These are phyloP conservation scores for Pimpla rufipes DNA, from an alignment of 2,888 invertebrate genomes.

Conservation along the genomic window DNA sequence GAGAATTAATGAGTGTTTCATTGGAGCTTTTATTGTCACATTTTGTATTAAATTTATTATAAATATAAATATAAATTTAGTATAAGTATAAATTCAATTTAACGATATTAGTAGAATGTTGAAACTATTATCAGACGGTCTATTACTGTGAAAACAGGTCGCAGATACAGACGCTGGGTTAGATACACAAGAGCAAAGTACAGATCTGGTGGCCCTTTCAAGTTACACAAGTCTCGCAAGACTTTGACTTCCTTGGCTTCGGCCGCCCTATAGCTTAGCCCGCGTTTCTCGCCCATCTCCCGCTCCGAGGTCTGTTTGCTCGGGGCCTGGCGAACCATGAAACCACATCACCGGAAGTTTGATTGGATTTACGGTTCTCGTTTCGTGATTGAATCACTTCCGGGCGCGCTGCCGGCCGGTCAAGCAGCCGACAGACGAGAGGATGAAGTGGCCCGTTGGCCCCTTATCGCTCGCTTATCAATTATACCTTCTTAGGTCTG, in stretches of 20 bases:
- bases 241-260: slow-evolving; percentile 59
- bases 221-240: slow-evolving; percentile 58
- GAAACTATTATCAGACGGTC: neutral
- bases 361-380: slow-evolving; percentile 68
- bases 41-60: too few species aligned
- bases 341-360: slow-evolving; percentile 68
- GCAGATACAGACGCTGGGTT: neutral
- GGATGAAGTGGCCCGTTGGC: slow-evolving; percentile 26
- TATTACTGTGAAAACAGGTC: neutral
- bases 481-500: slow-evolving; percentile 6
- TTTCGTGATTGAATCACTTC: slow-evolving; percentile 69
- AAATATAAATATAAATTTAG: too few species aligned
- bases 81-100: too few species aligned
- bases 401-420: slow-evolving; percentile 42
- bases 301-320: slow-evolving; percentile 52
- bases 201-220: slow-evolving; percentile 30
- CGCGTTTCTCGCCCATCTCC: slow-evolving; percentile 17
- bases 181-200: neutral
- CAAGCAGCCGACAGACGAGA: neutral
- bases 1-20: too few species aligned
- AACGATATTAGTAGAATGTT: too few species aligned
- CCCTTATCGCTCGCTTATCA: slow-evolving; percentile 39
- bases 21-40: too few species aligned
- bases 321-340: slow-evolving; percentile 61
- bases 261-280: slow-evolving; percentile 49